Evolutionary conservation across 2,888 invertebrate genomes (phyloP), one percentile per base, ranked within the genome.

Genomic region (Ariolimax columbianus): DNA sequence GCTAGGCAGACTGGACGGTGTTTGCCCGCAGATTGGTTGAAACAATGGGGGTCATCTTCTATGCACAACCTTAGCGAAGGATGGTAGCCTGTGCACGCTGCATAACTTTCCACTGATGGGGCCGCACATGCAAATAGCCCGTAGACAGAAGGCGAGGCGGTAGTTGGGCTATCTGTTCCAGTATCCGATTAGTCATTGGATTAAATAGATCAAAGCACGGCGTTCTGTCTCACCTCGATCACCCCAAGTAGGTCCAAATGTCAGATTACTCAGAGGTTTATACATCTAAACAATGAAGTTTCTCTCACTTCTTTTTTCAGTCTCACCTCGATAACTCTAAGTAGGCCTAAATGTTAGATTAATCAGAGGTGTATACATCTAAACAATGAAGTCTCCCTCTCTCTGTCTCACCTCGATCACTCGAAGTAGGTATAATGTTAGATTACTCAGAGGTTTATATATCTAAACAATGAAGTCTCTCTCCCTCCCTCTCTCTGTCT

Each of bases 11-110:
- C 73, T 73, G 63, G 82, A 40, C 82, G 73, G 11, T 82, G 82
- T 82, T 82, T 82, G 82, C 82, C 73, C 59, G 82, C 82, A 82
- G 82, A 82, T 75, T 82, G 82, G 82, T 23, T 75, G 73, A 82
- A 82, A 82, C 82, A 82, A 82, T 82, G 43, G 63, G 82, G 82
- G 82, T 75, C 75, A 75, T 82, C 82, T 51, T 66, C 59, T 82
- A 82, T 82, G 82, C 82, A 63, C 75, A 82, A 73, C 30, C 43
- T 47, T 72, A 47, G 43, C n/a, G 23, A n/a, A 38, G 51, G 26
- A 68, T 55, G 72, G 26, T 70, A 33, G 72, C 38, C 26, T 68
- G 68, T 68, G 77, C 63, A 63, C 77, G 40, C 40, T 63, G 59
- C 77, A 63, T 78, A 59, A 78, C 59, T 78, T 33, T 17, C 51